These are phyloP conservation scores for Acanthosepion pharaonis DNA, from an alignment of 2,888 invertebrate genomes.

Conservation along the genomic window DNA sequence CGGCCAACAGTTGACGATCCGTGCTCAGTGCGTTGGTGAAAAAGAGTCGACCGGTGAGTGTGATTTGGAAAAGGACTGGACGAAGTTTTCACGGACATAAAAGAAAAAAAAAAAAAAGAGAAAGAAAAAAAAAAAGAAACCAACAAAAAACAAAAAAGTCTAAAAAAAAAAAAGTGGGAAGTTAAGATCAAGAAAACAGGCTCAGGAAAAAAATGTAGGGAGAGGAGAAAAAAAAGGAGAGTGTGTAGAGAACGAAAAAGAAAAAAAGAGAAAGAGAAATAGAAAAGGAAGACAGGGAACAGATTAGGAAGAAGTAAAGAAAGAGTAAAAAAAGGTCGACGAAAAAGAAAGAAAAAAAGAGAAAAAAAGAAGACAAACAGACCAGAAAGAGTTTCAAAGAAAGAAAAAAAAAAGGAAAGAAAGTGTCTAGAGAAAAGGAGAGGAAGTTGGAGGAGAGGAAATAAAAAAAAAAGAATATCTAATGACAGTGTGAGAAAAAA, in stretches of 20 bases:
- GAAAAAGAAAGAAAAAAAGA: neutral
- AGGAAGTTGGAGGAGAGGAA: neutral
- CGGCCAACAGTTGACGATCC: slow-evolving; percentile 22
- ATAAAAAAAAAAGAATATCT: neutral
- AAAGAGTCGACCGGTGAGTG: neutral
- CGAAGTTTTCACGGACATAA: neutral
- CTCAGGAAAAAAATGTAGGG: neutral
- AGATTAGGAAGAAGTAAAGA: neutral
- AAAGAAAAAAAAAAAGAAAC: neutral
- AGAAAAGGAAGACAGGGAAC: neutral
- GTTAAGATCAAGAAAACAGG: neutral
- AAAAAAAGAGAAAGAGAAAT: neutral
- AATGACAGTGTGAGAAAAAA: neutral
- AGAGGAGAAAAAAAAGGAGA: neutral
- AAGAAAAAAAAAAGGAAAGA: neutral
- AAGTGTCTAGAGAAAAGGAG: neutral
- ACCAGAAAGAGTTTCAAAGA: neutral
- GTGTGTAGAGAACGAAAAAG: neutral
- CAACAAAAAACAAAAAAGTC: neutral
- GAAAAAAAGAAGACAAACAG: neutral
- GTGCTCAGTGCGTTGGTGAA: neutral
- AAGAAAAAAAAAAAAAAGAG: neutral
- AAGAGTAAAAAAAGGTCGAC: neutral
- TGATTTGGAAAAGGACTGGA: neutral
- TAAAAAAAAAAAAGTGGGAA: neutral